Percentiles rank a stretch among this genome's conserved stretches.
These are phyloP conservation scores for Ophioninae sp. DNA, from an alignment of 2,888 invertebrate genomes.

Conservation along the genomic window DNA sequence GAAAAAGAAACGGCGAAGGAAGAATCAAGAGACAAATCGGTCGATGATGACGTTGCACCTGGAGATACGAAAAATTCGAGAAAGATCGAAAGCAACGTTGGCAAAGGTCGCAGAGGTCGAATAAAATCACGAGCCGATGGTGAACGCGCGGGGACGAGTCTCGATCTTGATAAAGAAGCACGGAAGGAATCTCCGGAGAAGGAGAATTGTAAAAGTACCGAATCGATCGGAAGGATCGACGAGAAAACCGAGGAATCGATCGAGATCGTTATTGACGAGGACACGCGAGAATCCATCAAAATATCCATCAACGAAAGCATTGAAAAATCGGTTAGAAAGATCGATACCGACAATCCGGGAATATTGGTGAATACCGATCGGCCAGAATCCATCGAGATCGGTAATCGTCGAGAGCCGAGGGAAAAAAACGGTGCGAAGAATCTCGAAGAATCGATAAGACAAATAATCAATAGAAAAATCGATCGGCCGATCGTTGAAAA, in stretches of 20 bases:
- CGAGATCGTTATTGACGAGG: neutral
- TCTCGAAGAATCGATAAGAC: constrained; percentile 2
- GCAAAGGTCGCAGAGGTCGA: constrained; percentile 55
- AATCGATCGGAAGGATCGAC: neutral
- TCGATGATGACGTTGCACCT: constrained; percentile 1
- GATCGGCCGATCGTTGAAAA: neutral
- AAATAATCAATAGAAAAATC: neutral
- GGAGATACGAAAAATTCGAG: constrained; percentile 19
- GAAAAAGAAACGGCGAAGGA: constrained; percentile 15
- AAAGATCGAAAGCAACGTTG: constrained; percentile 45
- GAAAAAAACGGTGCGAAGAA: neutral
- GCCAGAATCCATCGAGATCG: constrained; percentile 37
- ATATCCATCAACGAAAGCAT: constrained; percentile 30
- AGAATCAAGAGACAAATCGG: constrained; percentile 12
- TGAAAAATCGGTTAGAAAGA: constrained; percentile 20
- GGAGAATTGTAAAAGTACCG: neutral
- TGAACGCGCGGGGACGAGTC: constrained; percentile 35
- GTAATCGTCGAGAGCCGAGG: neutral
- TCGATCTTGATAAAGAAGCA: constrained; percentile 34
- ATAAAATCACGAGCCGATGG: constrained; percentile 44
- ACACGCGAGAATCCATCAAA: constrained; percentile 27
- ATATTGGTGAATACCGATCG: constrained; percentile 25
- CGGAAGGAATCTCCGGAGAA: constrained; percentile 32
- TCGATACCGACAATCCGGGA: neutral
- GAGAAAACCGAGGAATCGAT: constrained; percentile 17